Conservation (phyloP, 2,113 vertebrate species). For the Mellivora capensis region DNA sequence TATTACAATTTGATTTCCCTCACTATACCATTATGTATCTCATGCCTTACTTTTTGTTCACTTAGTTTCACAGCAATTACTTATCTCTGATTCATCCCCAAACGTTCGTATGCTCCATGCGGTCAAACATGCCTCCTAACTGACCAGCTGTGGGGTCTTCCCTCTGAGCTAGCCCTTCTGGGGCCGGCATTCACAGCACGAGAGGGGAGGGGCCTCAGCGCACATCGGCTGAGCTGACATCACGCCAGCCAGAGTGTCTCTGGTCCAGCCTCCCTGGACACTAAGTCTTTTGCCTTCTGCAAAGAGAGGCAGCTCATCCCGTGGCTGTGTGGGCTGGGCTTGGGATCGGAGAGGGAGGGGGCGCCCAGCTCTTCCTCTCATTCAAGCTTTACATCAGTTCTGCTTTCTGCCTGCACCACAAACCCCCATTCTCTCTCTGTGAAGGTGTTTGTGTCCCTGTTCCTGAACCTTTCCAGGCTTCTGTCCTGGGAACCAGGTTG, state of each 20-base stretch:
- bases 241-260: rapidly evolving
- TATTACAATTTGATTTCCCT: neutral
- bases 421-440: no score
- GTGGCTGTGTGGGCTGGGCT: neutral
- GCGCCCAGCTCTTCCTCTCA: neutral
- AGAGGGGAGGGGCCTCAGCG: rapidly evolving
- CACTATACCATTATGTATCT: neutral
- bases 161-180: neutral
- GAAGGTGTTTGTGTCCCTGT: neutral
- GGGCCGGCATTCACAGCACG: neutral
- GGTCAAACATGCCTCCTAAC: neutral
- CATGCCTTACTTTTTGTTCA: neutral
- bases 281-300: neutral
- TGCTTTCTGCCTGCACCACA: neutral
- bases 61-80: neutral
- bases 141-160: neutral
- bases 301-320: neutral
- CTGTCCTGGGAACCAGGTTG: neutral
- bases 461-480: neutral
- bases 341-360: no score
- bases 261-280: neutral
- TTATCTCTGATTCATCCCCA: neutral
- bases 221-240: neutral
- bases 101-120: neutral
- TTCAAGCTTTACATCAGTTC: neutral